These are phyloP conservation scores for Neolamprologus modestus DNA, from an alignment of 2,113 vertebrate genomes.

Conservation along the genomic window DNA sequence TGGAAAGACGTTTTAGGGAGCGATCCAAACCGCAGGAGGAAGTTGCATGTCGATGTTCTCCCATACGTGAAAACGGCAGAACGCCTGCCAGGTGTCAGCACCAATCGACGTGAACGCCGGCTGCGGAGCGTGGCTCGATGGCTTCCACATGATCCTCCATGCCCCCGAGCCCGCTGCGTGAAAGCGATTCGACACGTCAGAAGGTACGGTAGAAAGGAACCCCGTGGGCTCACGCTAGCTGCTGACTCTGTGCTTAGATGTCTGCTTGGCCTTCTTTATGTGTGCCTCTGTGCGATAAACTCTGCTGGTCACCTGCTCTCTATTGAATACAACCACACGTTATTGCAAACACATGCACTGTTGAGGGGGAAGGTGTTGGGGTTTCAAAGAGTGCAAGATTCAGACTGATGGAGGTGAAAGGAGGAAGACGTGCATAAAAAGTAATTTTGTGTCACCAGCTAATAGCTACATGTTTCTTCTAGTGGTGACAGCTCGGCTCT, in stretches of 20 bases:
- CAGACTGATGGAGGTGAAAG: not conserved
- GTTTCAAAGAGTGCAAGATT: not conserved
- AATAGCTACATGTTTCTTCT: not conserved
- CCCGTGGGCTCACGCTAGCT: not conserved
- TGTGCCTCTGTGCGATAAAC: not conserved
- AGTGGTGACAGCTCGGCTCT: not conserved
- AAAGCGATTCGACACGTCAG: conserved; percentile 49
- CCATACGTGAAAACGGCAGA: conserved; percentile 51
- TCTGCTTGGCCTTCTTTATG: not conserved
- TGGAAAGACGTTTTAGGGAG: conserved; percentile 47
- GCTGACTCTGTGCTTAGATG: not conserved
- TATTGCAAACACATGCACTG: conserved; percentile 43
- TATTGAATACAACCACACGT: not conserved
- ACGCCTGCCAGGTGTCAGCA: conserved; percentile 58
- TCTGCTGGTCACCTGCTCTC: conserved; percentile 22
- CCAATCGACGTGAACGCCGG: conserved; percentile 26
- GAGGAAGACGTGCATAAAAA: not conserved
- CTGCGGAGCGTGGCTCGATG: not conserved
- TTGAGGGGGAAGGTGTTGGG: not conserved
- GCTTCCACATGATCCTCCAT: conserved; percentile 2
- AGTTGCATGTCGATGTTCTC: conserved; percentile 56
- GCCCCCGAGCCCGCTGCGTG: conserved; percentile 12
- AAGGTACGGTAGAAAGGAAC: conserved; percentile 5
- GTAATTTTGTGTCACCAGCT: not conserved
- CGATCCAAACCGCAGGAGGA: conserved; percentile 49